Base-by-base conservation (phyloP, 2,113 vertebrate species). In the Anthoscopus minutus region DNA sequence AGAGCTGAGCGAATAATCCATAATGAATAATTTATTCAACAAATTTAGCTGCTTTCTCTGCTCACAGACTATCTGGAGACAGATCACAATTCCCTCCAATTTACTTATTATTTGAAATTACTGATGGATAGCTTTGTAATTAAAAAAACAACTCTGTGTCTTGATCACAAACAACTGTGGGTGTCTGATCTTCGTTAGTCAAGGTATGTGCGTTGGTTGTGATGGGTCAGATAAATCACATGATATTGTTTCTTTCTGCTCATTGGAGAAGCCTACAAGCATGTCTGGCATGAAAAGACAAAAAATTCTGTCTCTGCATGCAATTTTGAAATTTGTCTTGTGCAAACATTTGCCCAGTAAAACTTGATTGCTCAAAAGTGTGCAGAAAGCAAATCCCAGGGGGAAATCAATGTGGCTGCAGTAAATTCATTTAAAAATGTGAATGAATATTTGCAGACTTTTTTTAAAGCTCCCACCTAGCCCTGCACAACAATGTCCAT, bases 11-110 rank as follows among this genome's bases (percentile, higher is more conserved):
- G 96, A 97, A 97, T 97, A 97, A 97, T 97, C 94, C 94, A 93
- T 96, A 97, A 96, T 97, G 96, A 97, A 97, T 97, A 97, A 97
- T 97, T 97, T 96, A 97, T 97, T 96, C 96, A 97, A 96, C 96
- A 96, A 96, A 97, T 97, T 96, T 97, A 97, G 94, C 96, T 97
- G 95, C 95, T 97, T 96, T 97, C 95, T 97, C 95, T 96, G 94
- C 93, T 97, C 94, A 93, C 95, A 97, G 96, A 97, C 95, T 96
- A 96, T 97, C 96, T 97, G 95, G 96, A 97, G 96, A 96, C 96
- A 96, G 96, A 97, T 97, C 96, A 96, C 96, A 96, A 97, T 96
- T 97, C 95, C 90, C 95, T 96, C 95, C 95, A 96, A 97, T 97
- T 96, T 97, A 96, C 95, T 96, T 97, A 96, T 97, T 97, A 97